phyloP scores from a whole-genome alignment of 2,797 vertebrate species.

The Atherinosoma microstoma region DNA sequence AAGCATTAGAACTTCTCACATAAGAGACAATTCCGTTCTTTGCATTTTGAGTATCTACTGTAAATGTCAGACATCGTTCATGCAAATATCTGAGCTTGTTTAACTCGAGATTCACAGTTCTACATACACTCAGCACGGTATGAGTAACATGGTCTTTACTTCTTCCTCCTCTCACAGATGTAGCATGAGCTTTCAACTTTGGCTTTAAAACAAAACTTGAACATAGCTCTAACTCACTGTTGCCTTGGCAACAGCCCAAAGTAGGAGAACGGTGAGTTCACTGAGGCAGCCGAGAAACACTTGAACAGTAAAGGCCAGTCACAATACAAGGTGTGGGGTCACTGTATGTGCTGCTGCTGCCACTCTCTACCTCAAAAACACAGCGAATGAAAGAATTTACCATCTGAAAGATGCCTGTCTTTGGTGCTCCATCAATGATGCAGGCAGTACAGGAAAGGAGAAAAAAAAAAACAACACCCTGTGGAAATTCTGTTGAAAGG shows the following conservation, averaged over 20 bases:
- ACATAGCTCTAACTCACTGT: slow-evolving; percentile 51
- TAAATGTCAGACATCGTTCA: too few relatives aligned
- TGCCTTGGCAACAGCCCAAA: slow-evolving; percentile 62
- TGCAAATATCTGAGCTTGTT: too few relatives aligned
- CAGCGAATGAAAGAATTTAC: not conserved
- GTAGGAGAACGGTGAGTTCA: slow-evolving; percentile 55
- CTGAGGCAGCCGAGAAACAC: slow-evolving; percentile 57
- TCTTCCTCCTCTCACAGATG: not conserved
- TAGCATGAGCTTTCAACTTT: slow-evolving; percentile 2
- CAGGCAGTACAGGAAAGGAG: not conserved
- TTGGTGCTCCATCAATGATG: not conserved
- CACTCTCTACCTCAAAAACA: slow-evolving; percentile 18
- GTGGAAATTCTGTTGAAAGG: not conserved
- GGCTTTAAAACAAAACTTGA: slow-evolving; percentile 26
- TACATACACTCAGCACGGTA: not conserved
- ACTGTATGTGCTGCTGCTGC: slow-evolving; percentile 29
- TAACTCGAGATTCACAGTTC: not conserved
- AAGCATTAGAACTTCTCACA: too few relatives aligned
- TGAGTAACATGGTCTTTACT: not conserved
- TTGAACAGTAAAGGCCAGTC: slow-evolving; percentile 59
- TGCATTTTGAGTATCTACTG: too few relatives aligned
- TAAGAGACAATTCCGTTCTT: too few relatives aligned
- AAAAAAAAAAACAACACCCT: not conserved
- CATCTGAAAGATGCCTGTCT: not conserved
- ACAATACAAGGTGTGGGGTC: slow-evolving; percentile 33